Base-by-base conservation (phyloP, 2,113 vertebrate species). In the Pao palembangensis region DNA sequence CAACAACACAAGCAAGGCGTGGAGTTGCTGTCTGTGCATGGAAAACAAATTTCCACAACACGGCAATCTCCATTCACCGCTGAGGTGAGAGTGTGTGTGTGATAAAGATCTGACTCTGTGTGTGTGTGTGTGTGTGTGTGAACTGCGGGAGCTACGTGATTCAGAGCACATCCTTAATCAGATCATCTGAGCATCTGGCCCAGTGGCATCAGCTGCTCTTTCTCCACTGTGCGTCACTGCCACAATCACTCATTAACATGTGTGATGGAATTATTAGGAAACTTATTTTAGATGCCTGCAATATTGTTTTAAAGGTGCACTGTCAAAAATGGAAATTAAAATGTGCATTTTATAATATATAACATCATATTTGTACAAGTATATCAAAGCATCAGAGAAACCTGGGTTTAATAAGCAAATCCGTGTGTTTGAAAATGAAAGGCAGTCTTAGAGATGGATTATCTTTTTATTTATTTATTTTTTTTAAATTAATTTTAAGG, bases 111-210 rank as follows among this genome's bases (percentile, higher is more conserved):
- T 53, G 51, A 7, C 25, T 31, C 1, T 62, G 79, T 70, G 67
- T 60, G 64, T 55, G 59, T 55, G 51, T 14, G n/a, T 46, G 43
- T 34, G 31, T 46, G 21, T 63, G 79, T 68, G 67, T 61, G 63
- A 73, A 50, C 11, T 15, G 49, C 23, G 18, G 57, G 65, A 25
- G 64, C 72, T 81, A 81, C 78, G 79, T 84, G 83, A 82, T 73
- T 16, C 52, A 75, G 64, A 69, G 51, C 86, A 88, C 43, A 49
- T 75, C 73, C 66, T 69, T 81, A 74, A 78, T 86, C 71, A 69
- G 71, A 84, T 87, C 58, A 86, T 76, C 69, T 46, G 50, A 56
- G 69, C 75, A 75, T 75, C 83, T 87, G 81, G 72, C 43, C 56
- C 41, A 47, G 15, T 17, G 2, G 55, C 51, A 66, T 65, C 55